Evolutionary conservation across 37 sponge, comb jelly and placozoan species (phyloP).

Genomic region (Eunapius fragilis): DNA sequence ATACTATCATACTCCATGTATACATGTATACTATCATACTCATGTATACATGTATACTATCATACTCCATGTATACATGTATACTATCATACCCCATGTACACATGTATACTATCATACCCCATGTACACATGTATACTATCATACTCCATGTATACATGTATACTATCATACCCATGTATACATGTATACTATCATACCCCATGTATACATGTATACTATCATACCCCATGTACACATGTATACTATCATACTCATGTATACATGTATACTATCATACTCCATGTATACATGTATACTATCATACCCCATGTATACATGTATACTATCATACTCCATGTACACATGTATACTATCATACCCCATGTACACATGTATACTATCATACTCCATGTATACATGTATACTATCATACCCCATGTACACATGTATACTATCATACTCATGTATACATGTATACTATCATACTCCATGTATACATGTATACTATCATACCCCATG

Average conservation of each 20-base stretch:
- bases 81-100: not conserved
- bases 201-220: too few relatives aligned
- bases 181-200: not conserved
- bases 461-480: constrained; percentile 1
- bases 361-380: not conserved
- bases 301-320: constrained; percentile 2
- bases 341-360: not conserved
- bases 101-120: not conserved
- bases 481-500: not conserved
- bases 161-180: too few relatives aligned
- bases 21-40: not conserved
- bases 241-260: not conserved
- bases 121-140: not conserved
- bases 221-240: too few relatives aligned
- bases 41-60: not conserved
- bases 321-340: not conserved
- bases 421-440: not conserved
- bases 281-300: not conserved
- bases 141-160: constrained; percentile 12
- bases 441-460: not conserved
- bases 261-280: not conserved
- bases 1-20: not conserved
- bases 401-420: not conserved
- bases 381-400: constrained; percentile 1
- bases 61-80: constrained; percentile 5